Evolutionary conservation across 2,888 invertebrate genomes (phyloP).

Genomic region (Parnassius orleans): DNA sequence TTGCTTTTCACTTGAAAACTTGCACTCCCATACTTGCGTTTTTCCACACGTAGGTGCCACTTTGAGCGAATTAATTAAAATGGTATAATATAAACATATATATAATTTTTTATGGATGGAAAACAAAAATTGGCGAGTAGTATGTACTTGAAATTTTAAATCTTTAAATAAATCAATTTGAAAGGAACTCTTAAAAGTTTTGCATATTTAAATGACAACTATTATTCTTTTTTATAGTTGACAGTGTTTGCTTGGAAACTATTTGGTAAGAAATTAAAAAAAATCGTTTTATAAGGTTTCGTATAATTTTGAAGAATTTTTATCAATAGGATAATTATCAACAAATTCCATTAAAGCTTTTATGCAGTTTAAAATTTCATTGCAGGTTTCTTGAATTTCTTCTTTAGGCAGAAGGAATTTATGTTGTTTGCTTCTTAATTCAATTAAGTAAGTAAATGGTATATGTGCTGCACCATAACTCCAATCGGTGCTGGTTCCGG

Average conservation of each 20-base stretch:
- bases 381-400: slow-evolving; percentile 62
- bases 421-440: slow-evolving; percentile 62
- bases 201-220: slow-evolving; percentile 20
- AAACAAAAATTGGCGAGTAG: slow-evolving; percentile 3
- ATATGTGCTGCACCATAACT: slow-evolving; percentile 60
- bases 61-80: slow-evolving; percentile 41
- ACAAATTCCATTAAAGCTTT: slow-evolving; percentile 64
- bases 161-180: slow-evolving; percentile 11
- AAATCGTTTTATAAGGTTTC: background rate
- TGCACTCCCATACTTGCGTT: slow-evolving; percentile 68
- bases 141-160: slow-evolving; percentile 15
- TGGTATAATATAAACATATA: slow-evolving; percentile 16
- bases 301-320: background rate
- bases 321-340: slow-evolving; percentile 40
- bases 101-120: slow-evolving; percentile 5
- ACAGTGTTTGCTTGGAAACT: slow-evolving; percentile 8
- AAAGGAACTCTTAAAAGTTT: slow-evolving; percentile 22
- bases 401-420: slow-evolving; percentile 60
- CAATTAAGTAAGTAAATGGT: slow-evolving; percentile 68
- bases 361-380: slow-evolving; percentile 57
- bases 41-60: slow-evolving; percentile 51
- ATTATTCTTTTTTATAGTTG: slow-evolving; percentile 12
- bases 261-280: slow-evolving; percentile 3
- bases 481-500: slow-evolving; percentile 69
- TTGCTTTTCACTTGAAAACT: slow-evolving; percentile 58